These are phyloP conservation scores for Platycheirus rosarum DNA, from an alignment of 2,888 invertebrate genomes.

Conservation along the genomic window DNA sequence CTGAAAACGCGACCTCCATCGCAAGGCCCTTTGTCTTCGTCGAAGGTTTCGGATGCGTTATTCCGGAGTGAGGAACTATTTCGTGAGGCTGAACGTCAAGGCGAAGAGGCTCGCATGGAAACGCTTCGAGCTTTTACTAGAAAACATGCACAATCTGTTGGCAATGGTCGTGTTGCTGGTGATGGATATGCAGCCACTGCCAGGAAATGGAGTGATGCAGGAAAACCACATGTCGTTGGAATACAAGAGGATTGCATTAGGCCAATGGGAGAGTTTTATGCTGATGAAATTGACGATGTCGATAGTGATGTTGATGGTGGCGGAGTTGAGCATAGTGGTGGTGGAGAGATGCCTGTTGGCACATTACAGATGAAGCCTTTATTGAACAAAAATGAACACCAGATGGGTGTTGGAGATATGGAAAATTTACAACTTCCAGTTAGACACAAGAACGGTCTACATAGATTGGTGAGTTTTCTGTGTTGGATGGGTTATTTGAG, in stretches of 20 bases:
- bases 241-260: conserved; percentile 59
- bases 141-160: conserved; percentile 53
- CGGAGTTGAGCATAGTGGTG: no score
- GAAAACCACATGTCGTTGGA: conserved; percentile 50
- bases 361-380: conserved; percentile 10
- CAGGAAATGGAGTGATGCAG: conserved; percentile 11
- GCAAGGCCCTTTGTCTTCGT: neutral
- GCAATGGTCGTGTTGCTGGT: neutral
- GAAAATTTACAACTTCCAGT: neutral
- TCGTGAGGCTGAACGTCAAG: conserved; percentile 38
- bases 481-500: neutral
- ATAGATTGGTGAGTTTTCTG: conserved; percentile 35
- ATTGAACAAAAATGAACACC: conserved; percentile 11
- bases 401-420: neutral
- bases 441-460: neutral
- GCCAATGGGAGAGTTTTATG: conserved; percentile 24
- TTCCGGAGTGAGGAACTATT: conserved; percentile 32
- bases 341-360: neutral
- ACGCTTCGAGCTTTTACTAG: conserved; percentile 42
- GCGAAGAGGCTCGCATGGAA: conserved; percentile 41
- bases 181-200: conserved; percentile 20
- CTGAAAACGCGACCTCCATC: conserved; percentile 22
- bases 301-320: conserved; percentile 29
- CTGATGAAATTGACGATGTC: conserved; percentile 34
- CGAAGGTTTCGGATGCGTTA: conserved; percentile 3